Evolutionary conservation across 2,113 vertebrate genomes (phyloP).

Genomic region (Patagioenas fasciata): DNA sequence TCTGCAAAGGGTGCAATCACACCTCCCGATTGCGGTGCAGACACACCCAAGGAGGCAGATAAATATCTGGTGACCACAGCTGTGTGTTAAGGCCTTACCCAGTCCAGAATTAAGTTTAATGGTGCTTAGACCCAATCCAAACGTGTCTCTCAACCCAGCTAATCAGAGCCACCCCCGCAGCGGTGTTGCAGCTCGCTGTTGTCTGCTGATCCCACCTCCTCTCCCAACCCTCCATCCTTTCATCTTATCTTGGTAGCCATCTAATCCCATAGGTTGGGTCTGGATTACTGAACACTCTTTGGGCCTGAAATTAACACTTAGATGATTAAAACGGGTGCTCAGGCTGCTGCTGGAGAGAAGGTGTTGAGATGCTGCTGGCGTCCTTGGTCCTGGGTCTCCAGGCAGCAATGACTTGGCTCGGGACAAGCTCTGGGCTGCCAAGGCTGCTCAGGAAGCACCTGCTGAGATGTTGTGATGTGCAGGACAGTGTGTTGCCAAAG

Average conservation of each 20-base stretch:
- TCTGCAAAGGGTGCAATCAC: not conserved
- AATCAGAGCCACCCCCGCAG: not conserved
- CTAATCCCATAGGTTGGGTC: not conserved
- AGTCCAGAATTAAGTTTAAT: not conserved
- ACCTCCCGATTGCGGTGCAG: rapidly evolving
- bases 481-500: not conserved
- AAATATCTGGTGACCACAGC: conserved; percentile 51
- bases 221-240: not conserved
- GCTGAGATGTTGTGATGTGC: not conserved
- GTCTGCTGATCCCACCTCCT: not conserved
- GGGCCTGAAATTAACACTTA: not conserved
- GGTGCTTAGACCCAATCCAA: not conserved
- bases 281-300: not conserved
- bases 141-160: not conserved
- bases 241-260: not conserved
- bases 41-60: conserved; percentile 39
- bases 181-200: not conserved
- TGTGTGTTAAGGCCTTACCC: not conserved
- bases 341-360: not conserved
- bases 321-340: not conserved
- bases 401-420: rapidly evolving
- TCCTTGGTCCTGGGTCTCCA: not conserved
- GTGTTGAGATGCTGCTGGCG: not conserved
- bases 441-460: not conserved
- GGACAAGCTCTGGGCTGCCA: not conserved